Evolutionary conservation across 2,888 invertebrate genomes (phyloP).

Genomic region (Zaprionus bogoriensis): DNA sequence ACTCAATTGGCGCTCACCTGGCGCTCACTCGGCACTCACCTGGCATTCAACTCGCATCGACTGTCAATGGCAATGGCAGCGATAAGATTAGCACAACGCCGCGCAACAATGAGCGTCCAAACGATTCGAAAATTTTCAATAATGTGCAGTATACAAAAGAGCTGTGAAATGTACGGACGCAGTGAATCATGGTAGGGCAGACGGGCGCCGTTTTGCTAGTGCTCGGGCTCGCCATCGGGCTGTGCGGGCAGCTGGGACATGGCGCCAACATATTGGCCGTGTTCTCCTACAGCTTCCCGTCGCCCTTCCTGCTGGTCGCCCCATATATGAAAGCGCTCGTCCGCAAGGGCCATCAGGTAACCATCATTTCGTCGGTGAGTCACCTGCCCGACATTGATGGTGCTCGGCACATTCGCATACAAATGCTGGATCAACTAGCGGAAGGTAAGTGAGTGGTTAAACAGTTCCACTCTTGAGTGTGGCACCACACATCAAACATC

Average conservation of each 20-base stretch:
- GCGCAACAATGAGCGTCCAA: not conserved
- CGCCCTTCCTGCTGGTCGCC: slow-evolving; percentile 65
- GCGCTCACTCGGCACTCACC: not conserved
- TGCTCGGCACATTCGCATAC: slow-evolving; percentile 47
- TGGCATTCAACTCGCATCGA: not conserved
- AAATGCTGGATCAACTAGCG: slow-evolving; percentile 12
- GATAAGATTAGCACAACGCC: slow-evolving; percentile 39
- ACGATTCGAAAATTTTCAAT: not conserved
- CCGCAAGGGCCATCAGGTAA: slow-evolving; percentile 48
- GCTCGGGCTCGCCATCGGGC: not conserved
- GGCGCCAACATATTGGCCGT: slow-evolving; percentile 58
- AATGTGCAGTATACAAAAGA: slow-evolving; percentile 29
- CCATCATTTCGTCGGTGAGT: slow-evolving; percentile 44
- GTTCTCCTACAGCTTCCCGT: slow-evolving; percentile 51
- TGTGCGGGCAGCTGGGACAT: slow-evolving; percentile 21
- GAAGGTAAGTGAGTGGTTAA: slow-evolving; percentile 20
- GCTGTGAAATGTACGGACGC: slow-evolving; percentile 46
- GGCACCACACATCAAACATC: not conserved
- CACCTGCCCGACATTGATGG: slow-evolving; percentile 41
- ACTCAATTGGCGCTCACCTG: not conserved
- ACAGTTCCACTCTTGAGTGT: too few relatives aligned
- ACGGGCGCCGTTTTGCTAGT: slow-evolving; percentile 17
- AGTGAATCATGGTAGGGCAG: slow-evolving; percentile 20
- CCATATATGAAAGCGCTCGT: slow-evolving; percentile 46
- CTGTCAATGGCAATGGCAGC: not conserved